phyloP scores from a whole-genome alignment of 2,888 invertebrate genomes.

The Volucella inflata region DNA sequence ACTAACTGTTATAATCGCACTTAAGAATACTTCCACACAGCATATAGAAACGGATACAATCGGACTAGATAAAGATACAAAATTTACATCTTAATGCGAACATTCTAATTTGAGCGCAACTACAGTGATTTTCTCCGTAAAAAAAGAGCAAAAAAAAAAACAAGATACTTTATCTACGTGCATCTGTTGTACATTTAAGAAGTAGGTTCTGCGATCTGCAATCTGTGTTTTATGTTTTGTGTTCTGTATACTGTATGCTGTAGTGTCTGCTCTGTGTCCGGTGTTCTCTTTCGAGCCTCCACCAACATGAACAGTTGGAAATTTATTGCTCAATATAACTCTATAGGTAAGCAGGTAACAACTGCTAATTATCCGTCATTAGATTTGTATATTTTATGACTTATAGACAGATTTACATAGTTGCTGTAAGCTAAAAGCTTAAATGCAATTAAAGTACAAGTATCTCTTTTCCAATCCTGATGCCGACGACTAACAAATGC shows the following conservation, averaged over 20 bases:
- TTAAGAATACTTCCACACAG: background rate
- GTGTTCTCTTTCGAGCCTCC: conserved; percentile 22
- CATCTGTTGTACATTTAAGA: conserved; percentile 49
- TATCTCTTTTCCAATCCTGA: conserved; percentile 3
- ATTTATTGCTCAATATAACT: conserved; percentile 69
- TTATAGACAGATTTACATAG: conserved; percentile 70
- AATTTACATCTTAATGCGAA: conserved; percentile 71
- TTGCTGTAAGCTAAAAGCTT: conserved; percentile 46
- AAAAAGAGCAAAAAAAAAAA: conserved; percentile 27
- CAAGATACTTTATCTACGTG: conserved; percentile 58
- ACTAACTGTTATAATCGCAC: conserved; percentile 44
- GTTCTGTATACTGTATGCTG: background rate
- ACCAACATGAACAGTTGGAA: conserved; percentile 52
- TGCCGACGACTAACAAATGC: conserved; percentile 5
- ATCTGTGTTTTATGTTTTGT: background rate
- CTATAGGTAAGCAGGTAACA: conserved; percentile 64
- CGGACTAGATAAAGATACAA: conserved; percentile 67
- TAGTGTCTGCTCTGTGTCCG: conserved; percentile 6
- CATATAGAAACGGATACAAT: conserved; percentile 36
- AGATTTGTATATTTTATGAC: conserved; percentile 72
- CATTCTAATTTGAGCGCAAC: conserved; percentile 68
- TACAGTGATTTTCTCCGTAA: conserved; percentile 3
- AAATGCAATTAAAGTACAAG: conserved; percentile 22
- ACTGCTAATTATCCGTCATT: conserved; percentile 75
- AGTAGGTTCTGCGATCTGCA: conserved; percentile 4